Conservation (phyloP, 92 coral and sea anemone species). For the Siderastrea siderea region DNA sequence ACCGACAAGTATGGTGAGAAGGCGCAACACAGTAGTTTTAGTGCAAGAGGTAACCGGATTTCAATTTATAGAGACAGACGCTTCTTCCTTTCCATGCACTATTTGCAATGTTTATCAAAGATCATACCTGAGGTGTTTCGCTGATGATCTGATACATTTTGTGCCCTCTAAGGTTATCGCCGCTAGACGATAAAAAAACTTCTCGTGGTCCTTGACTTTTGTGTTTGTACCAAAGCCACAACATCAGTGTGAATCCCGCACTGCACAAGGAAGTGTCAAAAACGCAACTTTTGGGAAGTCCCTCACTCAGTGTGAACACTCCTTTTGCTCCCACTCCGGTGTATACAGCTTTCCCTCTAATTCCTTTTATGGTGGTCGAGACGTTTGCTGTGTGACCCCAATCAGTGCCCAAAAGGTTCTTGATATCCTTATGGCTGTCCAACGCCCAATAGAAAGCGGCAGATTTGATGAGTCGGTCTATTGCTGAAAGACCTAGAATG, state of each 20-base stretch:
- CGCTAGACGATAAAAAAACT: constrained; percentile 15
- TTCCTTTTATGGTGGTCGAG: constrained; percentile 12
- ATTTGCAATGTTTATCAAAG: neutral
- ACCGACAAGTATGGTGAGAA: too few species aligned
- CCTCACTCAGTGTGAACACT: constrained; percentile 23
- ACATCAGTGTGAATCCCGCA: constrained; percentile 28
- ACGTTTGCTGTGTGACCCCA: constrained; percentile 12
- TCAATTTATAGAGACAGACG: too few species aligned
- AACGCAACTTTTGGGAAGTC: constrained; percentile 16
- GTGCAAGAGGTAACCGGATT: too few species aligned
- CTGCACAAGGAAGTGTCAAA: constrained; percentile 26
- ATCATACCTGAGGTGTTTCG: constrained; percentile 4
- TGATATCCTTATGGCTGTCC: constrained; percentile 34
- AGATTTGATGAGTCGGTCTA: constrained; percentile 27
- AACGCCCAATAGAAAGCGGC: constrained; percentile 68
- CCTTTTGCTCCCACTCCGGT: neutral
- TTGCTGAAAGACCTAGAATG: neutral
- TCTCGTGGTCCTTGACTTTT: neutral
- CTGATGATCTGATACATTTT: constrained; percentile 4
- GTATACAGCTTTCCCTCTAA: constrained; percentile 21
- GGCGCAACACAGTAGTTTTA: too few species aligned
- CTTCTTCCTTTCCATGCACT: too few species aligned
- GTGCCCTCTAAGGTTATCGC: constrained; percentile 7
- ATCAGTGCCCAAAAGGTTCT: constrained; percentile 14
- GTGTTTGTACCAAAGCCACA: constrained; percentile 39